Conservation (phyloP, 2,797 vertebrate species). For the Notamacropus eugenii region DNA sequence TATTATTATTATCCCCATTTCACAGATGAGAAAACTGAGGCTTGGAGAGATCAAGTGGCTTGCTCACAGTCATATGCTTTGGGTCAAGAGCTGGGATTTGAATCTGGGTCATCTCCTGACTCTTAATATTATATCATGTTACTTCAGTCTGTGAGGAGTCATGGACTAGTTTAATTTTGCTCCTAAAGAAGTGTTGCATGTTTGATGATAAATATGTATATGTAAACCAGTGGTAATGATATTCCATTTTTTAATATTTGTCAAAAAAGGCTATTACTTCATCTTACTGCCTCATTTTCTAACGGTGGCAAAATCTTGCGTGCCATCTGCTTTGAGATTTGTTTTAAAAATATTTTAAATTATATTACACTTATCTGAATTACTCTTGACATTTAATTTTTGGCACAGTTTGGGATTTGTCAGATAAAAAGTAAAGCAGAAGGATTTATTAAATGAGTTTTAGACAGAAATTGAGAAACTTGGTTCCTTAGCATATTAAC, state of each 20-base stretch:
- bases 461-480: not conserved
- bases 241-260: not conserved
- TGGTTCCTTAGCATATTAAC: not conserved
- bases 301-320: too few species aligned
- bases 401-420: not conserved
- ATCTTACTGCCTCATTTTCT: not conserved
- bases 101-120: not conserved
- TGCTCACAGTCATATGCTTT: not conserved
- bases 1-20: not conserved
- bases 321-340: not conserved
- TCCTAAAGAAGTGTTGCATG: not conserved
- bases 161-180: not conserved
- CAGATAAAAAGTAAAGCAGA: not conserved
- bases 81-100: not conserved
- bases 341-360: conserved; percentile 17
- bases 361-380: conserved; percentile 6
- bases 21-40: not conserved
- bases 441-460: not conserved
- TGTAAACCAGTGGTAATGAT: not conserved
- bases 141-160: not conserved
- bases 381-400: conserved; percentile 36
- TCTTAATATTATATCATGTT: not conserved
- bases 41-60: not conserved
- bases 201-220: not conserved
- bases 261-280: not conserved